Base-by-base conservation (phyloP, 2,113 vertebrate genomes). In the Anhinga anhinga region DNA sequence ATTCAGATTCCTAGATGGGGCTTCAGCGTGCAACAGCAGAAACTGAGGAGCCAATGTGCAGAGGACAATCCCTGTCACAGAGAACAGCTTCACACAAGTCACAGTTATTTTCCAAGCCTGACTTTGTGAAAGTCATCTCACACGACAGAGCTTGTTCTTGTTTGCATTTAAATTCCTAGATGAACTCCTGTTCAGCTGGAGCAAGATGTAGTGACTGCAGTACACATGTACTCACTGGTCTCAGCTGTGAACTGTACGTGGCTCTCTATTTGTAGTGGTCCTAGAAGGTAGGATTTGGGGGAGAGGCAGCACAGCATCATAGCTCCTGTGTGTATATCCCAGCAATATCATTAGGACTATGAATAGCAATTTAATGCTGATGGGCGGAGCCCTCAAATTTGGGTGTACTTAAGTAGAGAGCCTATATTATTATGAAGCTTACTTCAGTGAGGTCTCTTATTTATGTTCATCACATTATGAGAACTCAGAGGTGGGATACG, bases 31-130 rank as follows among this genome's bases (percentile, higher is more conserved):
- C 27, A 44, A 27, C 26, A 77, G 26, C 25, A 93, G 69, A 81
- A 84, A 47, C 14, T 0, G 0, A 71, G 38, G 29, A 65, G n/a
- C 14, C 29, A 23, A 38, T 0, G 8, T 58, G 22, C 47, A 71
- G 34, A 47, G 82, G 38, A 65, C 32, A 78, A 82, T 12, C 25
- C 10, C 19, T 67, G 19, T 42, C 52, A 34, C 36, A 66, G 29
- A 71, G 18, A 70, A 55, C 27, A 62, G 25, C 56, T 53, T 72
- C 50, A 74, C 40, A 70, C 0, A 1, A 4, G 25, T 80, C 42
- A 19, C 26, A 62, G 45, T 79, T 36, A 42, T 71, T 71, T 90
- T 59, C 42, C 56, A 87, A 65, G 55, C 21, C 55, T 82, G 53
- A 30, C 16, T 52, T 74, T 74, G 34, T 45, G 40, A 45, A 83